Base-by-base conservation (phyloP, 1,140 invertebrate genomes). In the Ladona fulva region DNA sequence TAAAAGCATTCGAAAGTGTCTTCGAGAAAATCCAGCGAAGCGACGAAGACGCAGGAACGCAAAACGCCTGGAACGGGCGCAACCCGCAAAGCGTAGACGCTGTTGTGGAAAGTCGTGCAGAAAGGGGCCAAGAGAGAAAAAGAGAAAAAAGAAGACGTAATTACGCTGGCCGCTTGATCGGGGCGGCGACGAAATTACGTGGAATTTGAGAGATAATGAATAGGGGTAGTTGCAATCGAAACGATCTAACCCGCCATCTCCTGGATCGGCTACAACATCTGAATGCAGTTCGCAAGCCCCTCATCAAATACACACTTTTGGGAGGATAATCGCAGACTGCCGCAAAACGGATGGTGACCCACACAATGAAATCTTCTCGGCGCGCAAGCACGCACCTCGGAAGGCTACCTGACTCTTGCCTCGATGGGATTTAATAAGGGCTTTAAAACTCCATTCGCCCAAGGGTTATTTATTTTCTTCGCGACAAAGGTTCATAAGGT, bases 131-230 rank as follows among this genome's bases (percentile, higher is more conserved):
- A n/a, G n/a, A n/a, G n/a, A n/a, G n/a, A n/a, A n/a, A n/a, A n/a
- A n/a, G n/a, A n/a, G n/a, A n/a, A n/a, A n/a, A n/a, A n/a, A n/a
- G n/a, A n/a, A 16, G 52, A 22, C 1, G 52, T 37, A 37, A 37
- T 22, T 66, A 66, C 52, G 52, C 44, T 52, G 10, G 44, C 44
- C 44, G 44, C 14, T 22, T 22, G 52, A 22, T 22, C n/a, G 52
- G 52, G 52, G 16, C 14, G 52, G n/a, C 16, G 16, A 22, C 14
- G 3, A 66, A 66, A 66, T 66, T 66, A 66, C 52, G 14, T 22
- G 52, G 52, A 66, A 66, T 66, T 66, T 66, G 52, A 66, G 16
- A 12, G 52, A 66, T 66, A 66, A 66, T 66, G 52, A 66, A 66
- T 66, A 22, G 52, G 52, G 52, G 12, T 66, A 12, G 52, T 66